phyloP scores from a whole-genome alignment of 2,888 invertebrate species.

The Lymantria dispar region DNA sequence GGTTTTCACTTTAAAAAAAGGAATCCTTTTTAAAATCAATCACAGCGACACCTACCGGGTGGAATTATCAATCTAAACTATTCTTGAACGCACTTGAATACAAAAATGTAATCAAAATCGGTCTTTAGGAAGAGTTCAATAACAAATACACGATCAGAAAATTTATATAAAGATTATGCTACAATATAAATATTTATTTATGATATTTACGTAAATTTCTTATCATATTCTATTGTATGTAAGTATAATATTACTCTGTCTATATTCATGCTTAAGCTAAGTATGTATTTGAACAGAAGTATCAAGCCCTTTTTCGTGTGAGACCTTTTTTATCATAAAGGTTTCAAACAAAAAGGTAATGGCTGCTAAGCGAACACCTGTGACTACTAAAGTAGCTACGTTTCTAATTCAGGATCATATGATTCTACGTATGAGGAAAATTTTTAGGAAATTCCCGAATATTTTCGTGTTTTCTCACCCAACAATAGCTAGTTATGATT shows the following conservation, averaged over 20 bases:
- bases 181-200: no score
- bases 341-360: slow-evolving; percentile 30
- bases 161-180: no score
- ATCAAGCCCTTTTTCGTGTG: slow-evolving; percentile 12
- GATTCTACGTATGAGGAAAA: not conserved
- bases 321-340: slow-evolving; percentile 23
- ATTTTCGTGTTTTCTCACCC: not conserved
- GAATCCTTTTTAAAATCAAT: no score
- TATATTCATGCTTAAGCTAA: slow-evolving; percentile 11
- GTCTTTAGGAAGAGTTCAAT: no score
- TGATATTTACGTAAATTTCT: no score
- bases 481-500: not conserved
- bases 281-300: not conserved
- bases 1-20: no score
- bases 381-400: slow-evolving; percentile 19
- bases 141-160: no score
- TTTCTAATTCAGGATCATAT: slow-evolving; percentile 18
- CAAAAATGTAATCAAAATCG: no score
- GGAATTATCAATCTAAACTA: no score
- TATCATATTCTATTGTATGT: no score
- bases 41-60: no score
- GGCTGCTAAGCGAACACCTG: slow-evolving; percentile 25
- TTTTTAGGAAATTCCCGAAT: not conserved
- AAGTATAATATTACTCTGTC: slow-evolving; percentile 4
- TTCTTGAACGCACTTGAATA: no score